A percentile compares a stretch with the other conserved stretches of the same genome.
phyloP scores from a whole-genome alignment of 2,113 vertebrate genomes.

The Tenrec ecaudatus region DNA sequence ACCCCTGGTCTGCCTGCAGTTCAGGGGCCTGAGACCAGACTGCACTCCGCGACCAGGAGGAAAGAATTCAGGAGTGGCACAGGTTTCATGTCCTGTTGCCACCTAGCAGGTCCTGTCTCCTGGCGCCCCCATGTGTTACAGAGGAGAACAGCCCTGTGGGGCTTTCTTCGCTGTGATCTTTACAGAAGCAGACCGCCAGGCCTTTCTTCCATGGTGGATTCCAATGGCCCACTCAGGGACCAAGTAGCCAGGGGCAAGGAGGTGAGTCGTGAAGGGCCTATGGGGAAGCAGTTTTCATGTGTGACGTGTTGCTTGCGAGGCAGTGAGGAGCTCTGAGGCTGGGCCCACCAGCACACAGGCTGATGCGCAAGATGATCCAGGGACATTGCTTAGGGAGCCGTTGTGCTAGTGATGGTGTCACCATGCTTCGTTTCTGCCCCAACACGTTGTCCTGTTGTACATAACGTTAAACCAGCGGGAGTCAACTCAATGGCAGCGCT shows the following conservation, averaged over 20 bases:
- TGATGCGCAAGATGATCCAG: background rate
- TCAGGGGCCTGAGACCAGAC: background rate
- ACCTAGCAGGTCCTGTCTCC: background rate
- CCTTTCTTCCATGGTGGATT: background rate
- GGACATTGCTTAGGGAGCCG: background rate
- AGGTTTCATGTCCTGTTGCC: background rate
- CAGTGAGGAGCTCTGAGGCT: background rate
- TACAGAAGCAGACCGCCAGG: background rate
- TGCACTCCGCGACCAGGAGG: background rate
- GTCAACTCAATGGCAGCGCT: background rate
- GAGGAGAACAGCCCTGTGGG: background rate
- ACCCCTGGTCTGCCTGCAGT: background rate
- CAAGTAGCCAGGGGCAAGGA: too few relatives aligned
- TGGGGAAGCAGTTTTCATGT: background rate
- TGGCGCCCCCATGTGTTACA: background rate
- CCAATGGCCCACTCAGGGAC: background rate
- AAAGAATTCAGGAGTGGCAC: background rate
- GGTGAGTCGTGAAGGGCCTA: too few relatives aligned
- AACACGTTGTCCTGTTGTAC: too few relatives aligned
- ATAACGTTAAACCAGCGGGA: background rate
- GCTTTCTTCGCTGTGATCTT: background rate
- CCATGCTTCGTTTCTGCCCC: background rate
- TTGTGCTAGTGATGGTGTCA: accelerated
- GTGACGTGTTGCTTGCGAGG: background rate
- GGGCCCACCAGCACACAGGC: background rate